phyloP scores from a whole-genome alignment of 64 coral and sea anemone genomes.

The Montipora cactus region DNA sequence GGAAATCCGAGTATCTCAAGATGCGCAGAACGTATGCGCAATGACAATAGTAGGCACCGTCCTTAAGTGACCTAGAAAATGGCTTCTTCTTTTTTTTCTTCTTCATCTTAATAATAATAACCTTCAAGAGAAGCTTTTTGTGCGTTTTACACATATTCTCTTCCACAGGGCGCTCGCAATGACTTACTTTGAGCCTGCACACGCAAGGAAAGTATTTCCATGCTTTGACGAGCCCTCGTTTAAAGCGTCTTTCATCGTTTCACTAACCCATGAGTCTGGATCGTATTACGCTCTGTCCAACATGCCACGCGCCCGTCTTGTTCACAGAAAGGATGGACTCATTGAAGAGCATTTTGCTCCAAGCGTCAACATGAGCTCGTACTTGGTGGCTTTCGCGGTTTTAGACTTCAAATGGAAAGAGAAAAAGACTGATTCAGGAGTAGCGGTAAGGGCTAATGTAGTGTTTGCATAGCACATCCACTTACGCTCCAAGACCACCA shows the following conservation, averaged over 20 bases:
- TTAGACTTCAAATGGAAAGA: slow-evolving; percentile 74
- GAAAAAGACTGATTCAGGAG: slow-evolving; percentile 38
- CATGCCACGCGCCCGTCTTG: slow-evolving; percentile 29
- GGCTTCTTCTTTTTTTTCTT: too few species aligned
- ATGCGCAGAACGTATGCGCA: too few species aligned
- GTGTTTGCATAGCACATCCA: too few species aligned
- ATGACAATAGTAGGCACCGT: too few species aligned
- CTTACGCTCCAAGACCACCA: too few species aligned
- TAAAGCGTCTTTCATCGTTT: slow-evolving; percentile 73
- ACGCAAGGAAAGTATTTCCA: slow-evolving; percentile 69
- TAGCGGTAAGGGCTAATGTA: slow-evolving; percentile 22
- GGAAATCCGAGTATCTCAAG: too few species aligned
- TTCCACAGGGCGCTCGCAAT: slow-evolving; percentile 33
- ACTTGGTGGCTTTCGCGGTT: slow-evolving; percentile 72
- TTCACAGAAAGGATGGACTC: slow-evolving; percentile 37
- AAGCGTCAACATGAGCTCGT: slow-evolving; percentile 75
- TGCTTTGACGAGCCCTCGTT: slow-evolving; percentile 76
- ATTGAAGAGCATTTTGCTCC: slow-evolving; percentile 46
- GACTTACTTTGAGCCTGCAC: slow-evolving; percentile 62
- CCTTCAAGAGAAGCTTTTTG: too few species aligned
- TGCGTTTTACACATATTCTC: background rate
- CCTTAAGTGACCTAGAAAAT: too few species aligned
- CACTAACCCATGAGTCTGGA: slow-evolving; percentile 43
- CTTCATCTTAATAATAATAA: too few species aligned
- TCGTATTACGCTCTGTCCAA: slow-evolving; percentile 67